Base-by-base conservation (phyloP, 2,797 vertebrate species). In the Prunella strophiata region DNA sequence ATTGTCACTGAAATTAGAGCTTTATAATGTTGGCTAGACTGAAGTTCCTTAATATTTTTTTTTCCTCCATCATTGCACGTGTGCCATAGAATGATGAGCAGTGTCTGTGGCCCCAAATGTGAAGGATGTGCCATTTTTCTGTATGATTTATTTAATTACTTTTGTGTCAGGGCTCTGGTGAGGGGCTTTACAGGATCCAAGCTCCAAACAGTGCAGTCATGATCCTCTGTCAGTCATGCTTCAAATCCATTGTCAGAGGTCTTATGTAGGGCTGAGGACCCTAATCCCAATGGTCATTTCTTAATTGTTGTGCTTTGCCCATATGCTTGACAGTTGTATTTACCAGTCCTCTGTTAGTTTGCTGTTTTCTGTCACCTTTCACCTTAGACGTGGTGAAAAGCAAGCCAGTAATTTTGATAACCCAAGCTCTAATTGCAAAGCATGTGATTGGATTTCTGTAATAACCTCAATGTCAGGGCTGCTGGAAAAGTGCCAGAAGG, bases 141-240 rank as follows among this genome's bases (percentile, higher is more conserved):
- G 22, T 92, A 54, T 87, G 63, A 79, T 89, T 80, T 91, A 83
- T 91, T 89, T 91, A 91, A 95, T 93, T 85, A 77, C 74, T 79
- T 93, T 62, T 82, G n/a, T 82, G 63, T 92, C 92, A 92, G n/a
- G 72, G 30, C 17, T 93, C 38, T 0, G 0, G 57, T 50, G 25
- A 91, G 77, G 26, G 57, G 27, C 43, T 92, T 94, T 87, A 40
- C 6, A n/a, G 58, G 54, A 87, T 77, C 34, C 57, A 83, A 58
- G 68, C 58, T 87, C 72, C 7, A 10, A 79, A 71, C 45, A 65
- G 61, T 43, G 45, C 38, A 87, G 65, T 77, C 86, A 61, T 89
- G 89, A 81, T 91, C 55, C 29, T 91, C 80, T 75, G 86, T 89
- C 88, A 95, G 68, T 96, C 86, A 89, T 61, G 21, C 36, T 92